phyloP scores from a whole-genome alignment of 1,140 invertebrate species.

The Lepidurus arcticus region DNA sequence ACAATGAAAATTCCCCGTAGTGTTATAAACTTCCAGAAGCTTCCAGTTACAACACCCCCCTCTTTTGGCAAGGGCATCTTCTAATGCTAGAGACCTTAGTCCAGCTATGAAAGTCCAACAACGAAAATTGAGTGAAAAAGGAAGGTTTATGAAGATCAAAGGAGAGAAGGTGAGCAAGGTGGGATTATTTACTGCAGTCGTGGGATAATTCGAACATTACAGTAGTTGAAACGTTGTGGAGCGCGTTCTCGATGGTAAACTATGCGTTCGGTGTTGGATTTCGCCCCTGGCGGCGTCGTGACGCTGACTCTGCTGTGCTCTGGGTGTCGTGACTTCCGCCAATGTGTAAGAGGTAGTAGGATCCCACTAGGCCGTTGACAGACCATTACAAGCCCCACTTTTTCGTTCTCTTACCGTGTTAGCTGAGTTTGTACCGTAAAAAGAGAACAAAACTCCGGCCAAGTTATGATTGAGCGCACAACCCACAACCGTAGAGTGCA shows the following conservation, averaged over 20 bases:
- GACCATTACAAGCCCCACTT: background rate
- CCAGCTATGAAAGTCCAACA: no score
- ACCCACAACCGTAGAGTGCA: background rate
- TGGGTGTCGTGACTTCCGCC: conserved; percentile 20
- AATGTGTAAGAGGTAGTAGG: background rate
- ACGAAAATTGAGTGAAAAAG: no score
- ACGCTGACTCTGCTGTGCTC: background rate
- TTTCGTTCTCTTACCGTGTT: background rate
- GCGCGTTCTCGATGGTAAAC: background rate
- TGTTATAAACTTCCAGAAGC: no score
- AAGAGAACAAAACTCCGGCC: conserved; percentile 4
- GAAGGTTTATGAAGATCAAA: no score
- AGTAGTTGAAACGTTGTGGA: background rate
- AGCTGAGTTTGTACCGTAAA: background rate
- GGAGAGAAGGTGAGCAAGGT: no score
- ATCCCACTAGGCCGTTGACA: conserved; percentile 4
- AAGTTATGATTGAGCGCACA: conserved; percentile 9
- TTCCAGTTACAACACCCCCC: no score
- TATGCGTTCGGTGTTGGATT: background rate
- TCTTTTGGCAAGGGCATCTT: no score
- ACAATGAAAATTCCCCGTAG: no score
- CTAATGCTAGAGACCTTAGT: no score
- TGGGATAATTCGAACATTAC: background rate
- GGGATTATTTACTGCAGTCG: background rate
- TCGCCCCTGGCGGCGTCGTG: conserved; percentile 15